Evolutionary conservation across 2,113 vertebrate species (phyloP).

Genomic region (Gobio gobio): DNA sequence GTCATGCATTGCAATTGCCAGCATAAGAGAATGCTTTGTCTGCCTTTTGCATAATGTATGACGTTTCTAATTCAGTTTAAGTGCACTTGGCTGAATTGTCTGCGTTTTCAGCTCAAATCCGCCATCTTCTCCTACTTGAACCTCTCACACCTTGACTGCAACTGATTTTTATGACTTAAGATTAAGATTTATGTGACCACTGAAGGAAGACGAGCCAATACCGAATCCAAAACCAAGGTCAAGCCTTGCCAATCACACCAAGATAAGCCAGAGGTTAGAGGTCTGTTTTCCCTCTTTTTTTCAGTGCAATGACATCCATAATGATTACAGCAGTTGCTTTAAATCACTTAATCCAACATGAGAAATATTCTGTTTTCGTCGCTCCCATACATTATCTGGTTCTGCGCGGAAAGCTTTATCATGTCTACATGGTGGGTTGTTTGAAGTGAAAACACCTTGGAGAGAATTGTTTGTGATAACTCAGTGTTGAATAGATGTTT

Average conservation of each 20-base stretch:
- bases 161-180: constrained; percentile 42
- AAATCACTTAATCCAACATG: constrained; percentile 20
- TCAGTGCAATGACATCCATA: constrained; percentile 5
- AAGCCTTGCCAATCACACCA: constrained; percentile 33
- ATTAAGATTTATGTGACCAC: constrained; percentile 51
- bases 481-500: constrained; percentile 28
- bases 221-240: constrained; percentile 40
- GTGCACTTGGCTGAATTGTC: constrained; percentile 34
- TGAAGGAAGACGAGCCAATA: constrained; percentile 43
- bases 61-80: constrained; percentile 47
- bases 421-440: background rate
- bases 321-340: constrained; percentile 11
- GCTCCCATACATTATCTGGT: background rate
- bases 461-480: constrained; percentile 19
- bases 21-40: constrained; percentile 38
- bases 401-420: background rate
- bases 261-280: constrained; percentile 41
- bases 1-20: constrained; percentile 30
- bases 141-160: constrained; percentile 24
- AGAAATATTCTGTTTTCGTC: constrained; percentile 20
- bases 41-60: constrained; percentile 50
- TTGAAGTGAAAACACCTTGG: constrained; percentile 18
- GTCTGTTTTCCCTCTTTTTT: background rate
- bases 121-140: constrained; percentile 5
- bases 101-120: constrained; percentile 30